A percentile compares a stretch with the other conserved stretches of the same genome.
Evolutionary conservation across 2,888 invertebrate genomes (phyloP).

Genomic region (Drosophila meridionalis): DNA sequence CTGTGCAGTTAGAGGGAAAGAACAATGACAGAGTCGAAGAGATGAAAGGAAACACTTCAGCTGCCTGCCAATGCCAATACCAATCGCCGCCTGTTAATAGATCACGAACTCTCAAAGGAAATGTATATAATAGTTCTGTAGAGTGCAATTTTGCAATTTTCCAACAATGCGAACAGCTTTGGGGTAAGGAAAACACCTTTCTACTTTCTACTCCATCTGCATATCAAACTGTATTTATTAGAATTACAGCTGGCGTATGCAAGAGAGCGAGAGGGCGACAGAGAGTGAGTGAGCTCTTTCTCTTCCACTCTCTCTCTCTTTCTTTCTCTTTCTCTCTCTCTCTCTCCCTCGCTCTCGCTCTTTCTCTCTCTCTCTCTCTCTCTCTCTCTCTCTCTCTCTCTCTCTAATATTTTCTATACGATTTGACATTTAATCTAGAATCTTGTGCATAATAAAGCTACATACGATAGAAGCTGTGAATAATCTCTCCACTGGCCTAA

Average conservation of each 20-base stretch:
- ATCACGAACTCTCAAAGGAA: not conserved
- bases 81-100: not conserved
- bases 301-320: no score
- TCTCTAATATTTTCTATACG: no score
- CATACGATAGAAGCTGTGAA: no score
- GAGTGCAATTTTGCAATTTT: not conserved
- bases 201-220: not conserved
- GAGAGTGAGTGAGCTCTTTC: not conserved
- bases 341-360: no score
- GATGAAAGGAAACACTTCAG: not conserved
- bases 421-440: no score
- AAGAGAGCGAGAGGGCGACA: not conserved
- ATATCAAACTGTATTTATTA: not conserved
- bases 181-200: not conserved
- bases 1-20: not conserved
- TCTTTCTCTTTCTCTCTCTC: no score
- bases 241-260: not conserved
- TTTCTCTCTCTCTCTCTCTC: no score
- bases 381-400: no score
- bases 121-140: not conserved
- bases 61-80: not conserved
- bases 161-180: not conserved
- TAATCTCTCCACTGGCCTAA: no score
- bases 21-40: not conserved
- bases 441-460: no score